phyloP scores from a whole-genome alignment of 2,113 vertebrate species.

The Murina feae region DNA sequence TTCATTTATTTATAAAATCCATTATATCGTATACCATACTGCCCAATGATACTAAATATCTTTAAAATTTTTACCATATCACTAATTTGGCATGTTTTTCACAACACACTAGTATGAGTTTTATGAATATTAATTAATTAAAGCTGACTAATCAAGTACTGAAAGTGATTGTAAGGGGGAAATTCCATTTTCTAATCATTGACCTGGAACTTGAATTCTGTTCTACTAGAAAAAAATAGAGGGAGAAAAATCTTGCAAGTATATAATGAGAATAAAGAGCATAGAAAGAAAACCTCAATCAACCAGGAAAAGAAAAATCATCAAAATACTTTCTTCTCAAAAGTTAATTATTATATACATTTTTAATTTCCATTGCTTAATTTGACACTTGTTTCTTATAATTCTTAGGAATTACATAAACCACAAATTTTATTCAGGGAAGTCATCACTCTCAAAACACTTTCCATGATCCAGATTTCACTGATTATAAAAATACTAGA shows the following conservation, averaged over 20 bases:
- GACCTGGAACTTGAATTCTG: background rate
- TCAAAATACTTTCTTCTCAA: constrained; percentile 4
- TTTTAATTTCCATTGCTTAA: constrained; percentile 34
- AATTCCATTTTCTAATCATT: background rate
- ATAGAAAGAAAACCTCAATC: background rate
- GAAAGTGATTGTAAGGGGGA: background rate
- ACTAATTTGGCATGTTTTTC: background rate
- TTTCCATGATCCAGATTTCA: background rate
- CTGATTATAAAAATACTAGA: background rate
- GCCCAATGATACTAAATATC: background rate
- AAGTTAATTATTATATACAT: background rate
- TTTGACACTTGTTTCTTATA: background rate
- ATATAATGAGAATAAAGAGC: background rate
- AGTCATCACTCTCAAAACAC: background rate
- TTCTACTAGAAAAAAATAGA: background rate
- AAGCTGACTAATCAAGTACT: background rate
- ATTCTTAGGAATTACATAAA: background rate
- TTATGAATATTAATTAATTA: background rate
- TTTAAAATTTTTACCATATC: background rate
- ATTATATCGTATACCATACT: background rate
- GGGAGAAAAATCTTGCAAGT: background rate
- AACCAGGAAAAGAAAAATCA: background rate
- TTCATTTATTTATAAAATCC: constrained; percentile 15
- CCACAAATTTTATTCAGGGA: constrained; percentile 23
- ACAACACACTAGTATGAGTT: background rate